Base-by-base conservation (phyloP, 1,140 invertebrate species). In the Helicoverpa zea region DNA sequence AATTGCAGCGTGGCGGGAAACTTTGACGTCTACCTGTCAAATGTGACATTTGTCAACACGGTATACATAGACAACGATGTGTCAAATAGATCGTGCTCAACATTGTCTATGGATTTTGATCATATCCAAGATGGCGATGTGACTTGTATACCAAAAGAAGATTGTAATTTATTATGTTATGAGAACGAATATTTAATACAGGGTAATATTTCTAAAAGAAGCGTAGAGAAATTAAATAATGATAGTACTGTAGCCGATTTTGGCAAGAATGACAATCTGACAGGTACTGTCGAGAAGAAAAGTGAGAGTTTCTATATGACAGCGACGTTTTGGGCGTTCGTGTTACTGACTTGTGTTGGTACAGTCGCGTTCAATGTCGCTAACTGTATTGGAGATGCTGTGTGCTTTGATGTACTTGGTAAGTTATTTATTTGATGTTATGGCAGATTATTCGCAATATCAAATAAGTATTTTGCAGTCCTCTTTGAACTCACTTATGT, bases 351-450 rank as follows among this genome's bases (percentile, higher is more conserved):
- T 94, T 96, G 96, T 43, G 77, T 97, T 1, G 97, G 97, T 47
- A 97, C 96, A 1, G 97, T 98, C 81, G 96, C 97, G 16, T 98
- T 97, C 86, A 98, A 98, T 89, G 97, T 98, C 1, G 95, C 96
- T 18, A 98, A 97, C 85, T 97, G 96, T 73, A 97, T 98, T 35
- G 97, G 97, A 51, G 97, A 98, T 93, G 97, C 97, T 29, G 97
- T 98, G 72, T 98, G 97, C 91, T 98, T 98, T 87, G 97, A 98
- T 93, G 94, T 98, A 56, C 95, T 98, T 58, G 97, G 97, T 97
- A 95, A 96, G 90, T 87, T 81, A 13, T 2, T 35, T 85, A 52
- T 79, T 83, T 23, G 23, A n/a, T n/a, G n/a, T n/a, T n/a, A n/a
- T n/a, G n/a, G n/a, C n/a, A n/a, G n/a, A n/a, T n/a, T n/a, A n/a